Conservation (phyloP, 2,888 invertebrate species). For the Drosophila prostipennis region DNA sequence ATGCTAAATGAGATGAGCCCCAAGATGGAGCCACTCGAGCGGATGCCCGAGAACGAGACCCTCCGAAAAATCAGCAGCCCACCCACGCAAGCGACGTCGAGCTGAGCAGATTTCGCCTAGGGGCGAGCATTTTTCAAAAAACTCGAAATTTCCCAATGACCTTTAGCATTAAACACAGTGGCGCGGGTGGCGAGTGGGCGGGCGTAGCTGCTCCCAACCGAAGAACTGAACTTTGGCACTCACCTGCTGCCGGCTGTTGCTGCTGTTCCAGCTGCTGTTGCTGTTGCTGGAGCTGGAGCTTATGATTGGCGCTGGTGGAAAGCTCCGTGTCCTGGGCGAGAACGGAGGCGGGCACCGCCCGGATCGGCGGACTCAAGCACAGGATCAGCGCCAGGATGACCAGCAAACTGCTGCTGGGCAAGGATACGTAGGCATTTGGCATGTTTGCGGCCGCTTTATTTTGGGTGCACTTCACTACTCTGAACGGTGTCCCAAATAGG, state of each 20-base stretch:
- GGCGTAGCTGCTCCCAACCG: conserved; percentile 26
- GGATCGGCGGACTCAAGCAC: conserved; percentile 48
- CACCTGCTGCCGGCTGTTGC: conserved; percentile 69
- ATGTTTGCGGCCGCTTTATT: conserved; percentile 36
- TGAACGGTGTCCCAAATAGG: conserved; percentile 21
- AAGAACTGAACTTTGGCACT: conserved; percentile 64
- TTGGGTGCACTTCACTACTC: conserved; percentile 13
- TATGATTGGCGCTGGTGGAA: conserved; percentile 71
- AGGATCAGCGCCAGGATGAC: conserved; percentile 63
- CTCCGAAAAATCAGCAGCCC: conserved; percentile 24
- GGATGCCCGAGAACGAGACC: conserved; percentile 19
- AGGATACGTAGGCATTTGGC: conserved; percentile 42
- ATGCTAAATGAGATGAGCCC: conserved; percentile 66
- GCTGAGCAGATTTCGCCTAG: conserved; percentile 22
- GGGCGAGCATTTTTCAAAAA: conserved; percentile 56
- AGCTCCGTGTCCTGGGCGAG: conserved; percentile 83
- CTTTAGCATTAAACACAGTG: conserved; percentile 63
- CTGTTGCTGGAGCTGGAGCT: conserved; percentile 59
- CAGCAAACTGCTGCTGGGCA: conserved; percentile 41
- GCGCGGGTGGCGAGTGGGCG: conserved; percentile 44
- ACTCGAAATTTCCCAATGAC: conserved; percentile 70
- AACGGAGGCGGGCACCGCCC: conserved; percentile 83
- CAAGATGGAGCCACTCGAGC: conserved; percentile 44
- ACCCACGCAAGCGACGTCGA: conserved; percentile 23
- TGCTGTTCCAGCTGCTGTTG: conserved; percentile 52